These are phyloP conservation scores for Thunnus maccoyii DNA, from an alignment of 2,113 vertebrate genomes.

Conservation along the genomic window DNA sequence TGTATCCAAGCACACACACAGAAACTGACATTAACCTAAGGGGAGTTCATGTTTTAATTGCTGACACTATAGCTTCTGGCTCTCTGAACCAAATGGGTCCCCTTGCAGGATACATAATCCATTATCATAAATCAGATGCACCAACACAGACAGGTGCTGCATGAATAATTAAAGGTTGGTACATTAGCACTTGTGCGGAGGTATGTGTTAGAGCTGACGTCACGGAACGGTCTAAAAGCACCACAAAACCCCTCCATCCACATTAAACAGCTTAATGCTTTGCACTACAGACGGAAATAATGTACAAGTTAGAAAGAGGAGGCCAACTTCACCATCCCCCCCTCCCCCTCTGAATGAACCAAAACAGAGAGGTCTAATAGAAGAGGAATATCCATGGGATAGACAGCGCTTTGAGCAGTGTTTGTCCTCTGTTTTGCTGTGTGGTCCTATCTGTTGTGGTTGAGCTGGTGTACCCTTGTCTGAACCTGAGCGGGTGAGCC, in stretches of 20 bases:
- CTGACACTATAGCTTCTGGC: slow-evolving; percentile 81
- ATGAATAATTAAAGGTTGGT: slow-evolving; percentile 87
- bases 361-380: slow-evolving; percentile 50
- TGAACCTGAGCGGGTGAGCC: slow-evolving; percentile 59
- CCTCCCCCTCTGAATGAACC: slow-evolving; percentile 31
- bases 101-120: slow-evolving; percentile 81
- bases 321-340: not conserved
- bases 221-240: slow-evolving; percentile 71
- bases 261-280: slow-evolving; percentile 69
- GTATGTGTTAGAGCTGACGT: slow-evolving; percentile 68
- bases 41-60: slow-evolving; percentile 81
- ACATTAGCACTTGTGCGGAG: slow-evolving; percentile 80
- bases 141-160: slow-evolving; percentile 83
- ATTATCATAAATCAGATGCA: slow-evolving; percentile 86
- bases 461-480: slow-evolving; percentile 55
- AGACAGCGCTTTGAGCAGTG: slow-evolving; percentile 55
- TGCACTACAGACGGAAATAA: slow-evolving; percentile 50
- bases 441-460: slow-evolving; percentile 58
- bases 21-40: slow-evolving; percentile 60
- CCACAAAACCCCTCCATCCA: slow-evolving; percentile 60
- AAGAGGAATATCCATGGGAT: slow-evolving; percentile 29
- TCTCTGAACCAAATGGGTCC: slow-evolving; percentile 78
- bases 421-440: slow-evolving; percentile 55
- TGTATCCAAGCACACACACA: slow-evolving; percentile 16
- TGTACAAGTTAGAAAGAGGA: slow-evolving; percentile 56